Conservation (phyloP, 2,113 vertebrate genomes). For the Pedionomus torquatus region DNA sequence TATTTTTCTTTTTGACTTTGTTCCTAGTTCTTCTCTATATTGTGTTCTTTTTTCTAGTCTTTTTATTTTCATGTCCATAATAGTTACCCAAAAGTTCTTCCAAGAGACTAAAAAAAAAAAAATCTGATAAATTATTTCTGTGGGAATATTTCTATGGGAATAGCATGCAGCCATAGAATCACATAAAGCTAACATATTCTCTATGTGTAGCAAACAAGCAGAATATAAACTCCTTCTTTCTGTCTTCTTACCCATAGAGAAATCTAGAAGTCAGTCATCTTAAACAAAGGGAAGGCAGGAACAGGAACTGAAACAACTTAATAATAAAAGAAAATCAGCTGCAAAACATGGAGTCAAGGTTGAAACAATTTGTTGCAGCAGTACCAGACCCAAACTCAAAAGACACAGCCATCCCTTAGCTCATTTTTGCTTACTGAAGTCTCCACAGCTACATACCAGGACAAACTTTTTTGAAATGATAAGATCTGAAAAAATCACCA, state of each 20-base stretch:
- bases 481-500: slow-evolving; percentile 51
- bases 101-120: background rate
- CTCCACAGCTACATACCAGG: background rate
- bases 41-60: background rate
- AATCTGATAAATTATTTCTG: background rate
- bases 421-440: background rate
- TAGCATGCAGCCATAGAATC: background rate
- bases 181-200: background rate
- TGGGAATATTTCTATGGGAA: background rate
- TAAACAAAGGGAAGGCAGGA: background rate
- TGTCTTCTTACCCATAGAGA: background rate
- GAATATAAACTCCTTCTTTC: background rate
- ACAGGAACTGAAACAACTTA: background rate
- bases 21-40: background rate
- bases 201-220: background rate
- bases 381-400: background rate
- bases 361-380: background rate
- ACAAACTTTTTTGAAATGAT: slow-evolving; percentile 19
- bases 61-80: background rate
- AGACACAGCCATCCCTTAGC: background rate
- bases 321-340: background rate
- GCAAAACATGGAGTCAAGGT: background rate
- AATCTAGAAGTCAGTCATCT: background rate
- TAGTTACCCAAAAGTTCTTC: background rate
- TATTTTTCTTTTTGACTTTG: background rate